Percentiles rank a stretch among this genome's conserved stretches.
These are phyloP conservation scores for Casuarius casuarius DNA, from an alignment of 2,113 vertebrate genomes.

Conservation along the genomic window DNA sequence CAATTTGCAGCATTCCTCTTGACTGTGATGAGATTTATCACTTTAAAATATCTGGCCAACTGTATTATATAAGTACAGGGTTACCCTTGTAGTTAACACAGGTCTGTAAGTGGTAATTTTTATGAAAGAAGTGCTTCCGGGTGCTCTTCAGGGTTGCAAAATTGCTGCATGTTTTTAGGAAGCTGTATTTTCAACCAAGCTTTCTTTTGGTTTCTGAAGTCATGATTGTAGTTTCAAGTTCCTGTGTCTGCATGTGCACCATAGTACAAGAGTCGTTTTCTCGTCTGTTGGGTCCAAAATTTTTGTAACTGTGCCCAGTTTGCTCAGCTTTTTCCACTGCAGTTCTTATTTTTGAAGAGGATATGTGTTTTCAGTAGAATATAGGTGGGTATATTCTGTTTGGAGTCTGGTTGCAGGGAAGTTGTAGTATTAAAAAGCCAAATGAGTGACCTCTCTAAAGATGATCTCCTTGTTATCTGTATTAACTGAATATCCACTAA, in stretches of 20 bases:
- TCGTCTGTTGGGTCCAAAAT: constrained; percentile 38
- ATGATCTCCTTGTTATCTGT: background rate
- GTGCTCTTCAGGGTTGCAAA: background rate
- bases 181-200: constrained; percentile 38
- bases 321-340: background rate
- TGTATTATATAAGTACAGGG: background rate
- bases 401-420: background rate
- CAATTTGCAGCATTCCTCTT: background rate
- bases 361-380: background rate
- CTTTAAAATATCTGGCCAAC: background rate
- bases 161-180: constrained; percentile 15
- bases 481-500: background rate
- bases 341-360: background rate
- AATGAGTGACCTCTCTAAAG: background rate
- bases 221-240: constrained; percentile 64
- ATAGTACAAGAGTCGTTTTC: constrained; percentile 65
- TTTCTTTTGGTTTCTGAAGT: constrained; percentile 70
- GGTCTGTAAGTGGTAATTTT: background rate
- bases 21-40: background rate
- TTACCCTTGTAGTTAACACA: background rate
- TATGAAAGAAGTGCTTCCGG: background rate
- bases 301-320: constrained; percentile 41
- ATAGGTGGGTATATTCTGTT: background rate
- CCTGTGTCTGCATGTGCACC: constrained; percentile 58
- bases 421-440: background rate